Base-by-base conservation (phyloP, 1,140 invertebrate genomes). In the Drepana arcuata region DNA sequence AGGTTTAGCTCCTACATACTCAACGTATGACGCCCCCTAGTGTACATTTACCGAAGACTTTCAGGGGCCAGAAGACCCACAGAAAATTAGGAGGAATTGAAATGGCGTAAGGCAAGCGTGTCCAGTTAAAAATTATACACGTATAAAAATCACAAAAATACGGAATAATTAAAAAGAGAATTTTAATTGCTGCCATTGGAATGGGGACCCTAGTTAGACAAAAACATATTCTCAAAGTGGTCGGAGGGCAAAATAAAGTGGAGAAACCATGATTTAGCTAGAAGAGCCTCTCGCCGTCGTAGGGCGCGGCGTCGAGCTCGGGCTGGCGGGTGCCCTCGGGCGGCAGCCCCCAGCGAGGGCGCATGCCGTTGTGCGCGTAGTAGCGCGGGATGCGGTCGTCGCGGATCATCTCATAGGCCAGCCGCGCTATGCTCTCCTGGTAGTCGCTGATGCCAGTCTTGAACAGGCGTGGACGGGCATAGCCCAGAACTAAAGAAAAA, bases 321-420 rank as follows among this genome's bases (percentile, higher is more conserved):
- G 77, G 77, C 21, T 81, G 77, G 16, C 73, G 40, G 16, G 40
- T 38, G 1, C 58, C 70, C 29, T 77, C 77, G 0, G 73, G 71
- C 3, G 77, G 77, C 1, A 70, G 39, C 0, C 71, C 73, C 77
- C 71, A 78, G 2, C 50, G 46, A 2, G 71, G 59, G n/a, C 70
- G 31, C 34, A 63, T 66, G 3, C 77, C 72, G 26, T 78, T 78
- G 26, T 70, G 66, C 6, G 65, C 58, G 14, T 53, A 21, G 50
- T 72, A 75, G 1, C 43, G 45, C 5, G 75, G 71, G 2, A 74
- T 55, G 2, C 73, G 52, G 13, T 63, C 64, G 26, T 78, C 69
- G 0, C 73, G 44, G 0, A 78, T 57, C 62, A 74, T 48, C 30
- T 78, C 73, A 31, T 78, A 81, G 30, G 77, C 77, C 28, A 81